Conservation (phyloP, 2,888 invertebrate species). For the Pristionchus maxplancki region DNA sequence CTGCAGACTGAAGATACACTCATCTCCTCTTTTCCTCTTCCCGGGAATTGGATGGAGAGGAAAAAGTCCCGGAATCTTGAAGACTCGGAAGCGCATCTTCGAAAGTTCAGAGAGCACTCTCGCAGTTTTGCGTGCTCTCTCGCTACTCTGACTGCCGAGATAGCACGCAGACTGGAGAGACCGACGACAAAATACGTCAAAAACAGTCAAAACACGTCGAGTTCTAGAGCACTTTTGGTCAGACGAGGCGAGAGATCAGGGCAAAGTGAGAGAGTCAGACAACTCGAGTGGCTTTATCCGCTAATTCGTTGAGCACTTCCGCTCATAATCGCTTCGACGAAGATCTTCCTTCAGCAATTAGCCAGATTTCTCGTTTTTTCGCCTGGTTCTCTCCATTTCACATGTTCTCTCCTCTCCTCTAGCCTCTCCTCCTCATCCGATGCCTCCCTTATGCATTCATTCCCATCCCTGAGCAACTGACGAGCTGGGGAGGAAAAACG, state of each 20-base stretch:
- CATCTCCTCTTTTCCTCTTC: not conserved
- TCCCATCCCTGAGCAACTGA: not conserved
- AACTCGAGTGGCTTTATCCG: not conserved
- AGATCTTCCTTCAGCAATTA: not conserved
- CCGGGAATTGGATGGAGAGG: conserved; percentile 2
- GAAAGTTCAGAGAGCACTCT: not conserved
- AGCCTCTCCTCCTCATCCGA: not conserved
- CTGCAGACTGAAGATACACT: not conserved
- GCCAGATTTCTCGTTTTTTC: not conserved
- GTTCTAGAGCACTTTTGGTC: not conserved
- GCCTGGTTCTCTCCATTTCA: not conserved
- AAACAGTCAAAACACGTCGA: not conserved
- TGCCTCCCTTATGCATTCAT: not conserved
- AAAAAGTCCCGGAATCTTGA: too few species aligned
- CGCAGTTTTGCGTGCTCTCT: not conserved
- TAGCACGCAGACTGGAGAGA: not conserved
- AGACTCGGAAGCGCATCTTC: not conserved
- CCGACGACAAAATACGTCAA: not conserved
- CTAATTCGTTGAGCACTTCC: not conserved
- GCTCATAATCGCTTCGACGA: not conserved
- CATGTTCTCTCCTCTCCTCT: conserved; percentile 1
- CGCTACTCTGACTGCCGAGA: not conserved
- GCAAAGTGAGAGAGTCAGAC: not conserved
- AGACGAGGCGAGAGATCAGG: not conserved
- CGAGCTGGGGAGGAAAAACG: not conserved